phyloP scores from a whole-genome alignment of 2,797 vertebrate species.

The Botia kubotai region DNA sequence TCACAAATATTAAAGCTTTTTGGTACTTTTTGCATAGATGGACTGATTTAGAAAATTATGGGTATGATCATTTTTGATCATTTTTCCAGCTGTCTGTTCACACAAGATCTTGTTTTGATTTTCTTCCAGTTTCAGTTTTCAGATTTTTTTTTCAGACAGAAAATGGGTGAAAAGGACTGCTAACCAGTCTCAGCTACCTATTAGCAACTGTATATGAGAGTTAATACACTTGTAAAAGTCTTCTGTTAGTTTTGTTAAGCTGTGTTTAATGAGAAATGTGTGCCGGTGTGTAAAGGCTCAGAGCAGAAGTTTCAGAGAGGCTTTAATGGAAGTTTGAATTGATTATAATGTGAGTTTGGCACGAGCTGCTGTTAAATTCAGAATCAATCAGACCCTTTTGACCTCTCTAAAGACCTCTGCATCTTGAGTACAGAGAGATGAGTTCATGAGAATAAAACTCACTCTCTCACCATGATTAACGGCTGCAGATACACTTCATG shows the following conservation, averaged over 20 bases:
- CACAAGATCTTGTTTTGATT: background rate
- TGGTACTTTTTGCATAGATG: background rate
- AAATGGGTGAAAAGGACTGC: too few species aligned
- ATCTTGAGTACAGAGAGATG: slow-evolving; percentile 27
- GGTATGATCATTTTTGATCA: background rate
- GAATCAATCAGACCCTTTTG: slow-evolving; percentile 65
- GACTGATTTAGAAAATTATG: background rate
- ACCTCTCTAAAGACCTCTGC: slow-evolving; percentile 32
- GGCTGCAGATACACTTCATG: slow-evolving; percentile 65
- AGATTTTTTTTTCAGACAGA: too few species aligned
- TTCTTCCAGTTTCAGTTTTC: background rate
- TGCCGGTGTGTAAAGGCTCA: background rate
- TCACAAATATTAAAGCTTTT: background rate
- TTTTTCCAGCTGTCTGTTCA: background rate
- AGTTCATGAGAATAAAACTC: slow-evolving; percentile 30
- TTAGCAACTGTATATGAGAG: too few species aligned
- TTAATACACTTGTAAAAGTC: background rate
- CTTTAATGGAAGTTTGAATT: slow-evolving; percentile 1
- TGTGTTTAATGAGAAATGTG: background rate
- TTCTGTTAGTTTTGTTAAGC: too few species aligned
- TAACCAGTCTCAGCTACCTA: too few species aligned
- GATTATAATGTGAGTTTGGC: background rate
- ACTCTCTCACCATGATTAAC: slow-evolving; percentile 61
- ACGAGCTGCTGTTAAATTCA: slow-evolving; percentile 27
- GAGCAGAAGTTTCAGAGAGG: background rate